Evolutionary conservation across 2,888 invertebrate genomes (phyloP), one percentile per base, ranked within the genome.

Genomic region (Erannis defoliaria): DNA sequence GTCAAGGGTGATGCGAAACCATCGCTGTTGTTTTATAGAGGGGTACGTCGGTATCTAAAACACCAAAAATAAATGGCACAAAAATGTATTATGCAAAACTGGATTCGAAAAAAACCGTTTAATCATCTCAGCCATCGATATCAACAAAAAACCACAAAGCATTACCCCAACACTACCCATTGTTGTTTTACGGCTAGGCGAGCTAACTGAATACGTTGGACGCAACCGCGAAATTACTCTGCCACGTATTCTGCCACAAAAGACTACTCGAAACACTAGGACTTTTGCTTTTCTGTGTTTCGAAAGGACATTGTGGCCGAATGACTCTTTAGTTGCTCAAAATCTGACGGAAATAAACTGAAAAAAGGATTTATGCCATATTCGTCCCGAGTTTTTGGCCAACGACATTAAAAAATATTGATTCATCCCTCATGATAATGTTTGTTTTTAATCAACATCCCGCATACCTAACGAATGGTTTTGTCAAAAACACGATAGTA

Each of bases 291-390:
- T n/a, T n/a, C n/a, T n/a, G n/a, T n/a, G n/a, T n/a, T n/a, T n/a
- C n/a, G n/a, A 8, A 31, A n/a, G 33, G 46, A 37, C 57, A 51
- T 55, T 48, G 45, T 53, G 60, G 59, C 51, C 31, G 66, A 51
- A 62, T 62, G 55, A 9, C 48, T 18, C 64, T 67, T 64, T 64
- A 29, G 26, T 16, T 14, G n/a, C n/a, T n/a, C n/a, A n/a, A n/a
- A n/a, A n/a, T n/a, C n/a, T n/a, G n/a, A n/a, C n/a, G n/a, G n/a
- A n/a, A n/a, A n/a, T n/a, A n/a, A n/a, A n/a, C n/a, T n/a, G n/a
- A n/a, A n/a, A n/a, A n/a, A n/a, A n/a, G n/a, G n/a, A n/a, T n/a
- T n/a, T n/a, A n/a, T n/a, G n/a, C 43, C 26, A 6, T 16, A 16
- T 26, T 3, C 10, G 5, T n/a, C 55, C 19, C 48, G 23, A 21